Base-by-base conservation (phyloP, 1,140 invertebrate genomes). In the Rhopalosiphum padi region DNA sequence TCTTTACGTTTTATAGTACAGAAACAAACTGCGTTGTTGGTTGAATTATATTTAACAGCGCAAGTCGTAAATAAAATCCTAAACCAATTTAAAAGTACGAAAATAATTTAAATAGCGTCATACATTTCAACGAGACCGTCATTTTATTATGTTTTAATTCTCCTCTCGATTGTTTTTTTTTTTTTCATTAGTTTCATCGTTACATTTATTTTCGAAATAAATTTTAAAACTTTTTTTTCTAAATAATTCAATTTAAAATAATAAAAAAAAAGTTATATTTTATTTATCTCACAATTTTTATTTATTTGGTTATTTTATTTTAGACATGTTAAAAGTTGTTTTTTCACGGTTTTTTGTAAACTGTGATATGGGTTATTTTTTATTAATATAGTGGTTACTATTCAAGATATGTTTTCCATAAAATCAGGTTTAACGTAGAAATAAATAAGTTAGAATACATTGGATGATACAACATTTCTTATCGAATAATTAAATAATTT, bases 11-110 rank as follows among this genome's bases (percentile, higher is more conserved):
- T 35, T n/a, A n/a, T 15, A n/a, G n/a, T n/a, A 68, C 60, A 18
- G 25, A n/a, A 68, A 68, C 8, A 55, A 25, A 68, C 30, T 15
- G n/a, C 2, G 4, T n/a, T 21, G 30, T 21, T 18, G 15, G 11
- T 22, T n/a, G 60, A 68, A 68, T n/a, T 68, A 68, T 68, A 68
- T n/a, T 68, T 68, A 77, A 77, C 5, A 77, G 15, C 60, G 3
- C 4, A 18, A 77, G 30, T 77, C n/a, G 15, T 77, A 77, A 77
- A 77, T 77, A n/a, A 77, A 77, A 77, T 77, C 60, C 60, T 77
- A 77, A 77, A n/a, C n/a, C 60, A 77, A 77, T 77, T 35, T 77
- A 77, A 77, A 77, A 77, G 60, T 77, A 77, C 60, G 30, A 77
- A 77, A 77, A 77, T 77, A 77, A 77, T 77, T 77, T 35, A 77